A percentile compares a stretch with the other conserved stretches of the same genome.
Conservation (phyloP, 2,797 vertebrate genomes). For the Dipus sagitta region DNA sequence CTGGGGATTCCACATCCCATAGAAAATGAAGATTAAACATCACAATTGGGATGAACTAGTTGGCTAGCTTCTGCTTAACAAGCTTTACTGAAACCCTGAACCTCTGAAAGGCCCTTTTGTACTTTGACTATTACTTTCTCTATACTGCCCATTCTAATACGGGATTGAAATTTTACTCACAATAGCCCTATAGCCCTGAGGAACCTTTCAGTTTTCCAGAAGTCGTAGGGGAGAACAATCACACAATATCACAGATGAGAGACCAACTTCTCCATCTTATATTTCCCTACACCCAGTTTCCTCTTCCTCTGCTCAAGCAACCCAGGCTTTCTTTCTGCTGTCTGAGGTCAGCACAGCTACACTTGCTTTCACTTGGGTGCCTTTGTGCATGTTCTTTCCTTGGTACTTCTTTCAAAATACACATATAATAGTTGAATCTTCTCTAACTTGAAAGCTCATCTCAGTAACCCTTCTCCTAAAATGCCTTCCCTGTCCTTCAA, state of each 20-base stretch:
- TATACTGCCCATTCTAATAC: not conserved
- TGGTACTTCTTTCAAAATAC: not conserved
- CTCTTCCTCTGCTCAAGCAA: not conserved
- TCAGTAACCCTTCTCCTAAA: not conserved
- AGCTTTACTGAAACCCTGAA: not conserved
- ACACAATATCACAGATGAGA: not conserved
- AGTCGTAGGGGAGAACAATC: not conserved
- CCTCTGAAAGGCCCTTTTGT: not conserved
- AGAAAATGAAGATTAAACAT: not conserved
- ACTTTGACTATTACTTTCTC: not conserved
- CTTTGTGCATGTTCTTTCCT: not conserved
- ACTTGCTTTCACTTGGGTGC: not conserved
- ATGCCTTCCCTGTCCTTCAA: not conserved
- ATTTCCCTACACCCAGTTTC: not conserved
- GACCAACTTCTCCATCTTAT: not conserved
- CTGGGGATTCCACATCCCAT: not conserved
- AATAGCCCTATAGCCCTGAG: not conserved
- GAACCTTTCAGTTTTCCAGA: not conserved
- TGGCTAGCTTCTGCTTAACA: not conserved
- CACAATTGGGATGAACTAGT: not conserved
- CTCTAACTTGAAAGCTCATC: not conserved
- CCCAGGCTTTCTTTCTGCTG: not conserved
- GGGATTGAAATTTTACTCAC: not conserved
- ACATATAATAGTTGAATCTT: not conserved
- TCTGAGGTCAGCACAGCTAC: not conserved